A percentile compares a stretch with the other conserved stretches of the same genome.
These are phyloP conservation scores for Nyctalus aviator DNA, from an alignment of 2,797 vertebrate genomes.

Conservation along the genomic window DNA sequence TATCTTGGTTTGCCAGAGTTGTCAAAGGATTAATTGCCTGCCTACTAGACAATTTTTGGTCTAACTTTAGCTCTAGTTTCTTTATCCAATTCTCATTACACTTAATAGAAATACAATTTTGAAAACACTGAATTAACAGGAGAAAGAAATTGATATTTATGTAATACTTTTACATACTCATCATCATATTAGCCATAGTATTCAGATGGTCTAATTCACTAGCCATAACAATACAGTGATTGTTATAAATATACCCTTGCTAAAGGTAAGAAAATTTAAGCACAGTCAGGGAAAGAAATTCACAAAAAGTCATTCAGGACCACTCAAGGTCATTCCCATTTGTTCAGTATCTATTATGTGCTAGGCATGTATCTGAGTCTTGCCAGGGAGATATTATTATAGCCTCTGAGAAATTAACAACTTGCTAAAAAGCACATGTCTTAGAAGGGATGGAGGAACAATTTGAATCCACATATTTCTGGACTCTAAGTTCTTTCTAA, in stretches of 20 bases:
- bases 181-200: neutral
- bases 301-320: neutral
- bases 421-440: neutral
- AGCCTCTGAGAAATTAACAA: slow-evolving; percentile 11
- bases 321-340: neutral
- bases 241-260: neutral
- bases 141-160: neutral
- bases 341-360: neutral
- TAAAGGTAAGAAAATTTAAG: neutral
- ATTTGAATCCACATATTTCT: slow-evolving; percentile 5
- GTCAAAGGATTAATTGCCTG: neutral
- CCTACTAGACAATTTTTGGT: neutral
- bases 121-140: neutral
- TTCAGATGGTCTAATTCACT: neutral
- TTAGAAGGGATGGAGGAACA: neutral
- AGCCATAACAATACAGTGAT: neutral
- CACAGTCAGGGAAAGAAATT: neutral
- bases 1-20: neutral
- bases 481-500: neutral
- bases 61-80: neutral
- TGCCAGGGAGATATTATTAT: neutral
- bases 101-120: neutral
- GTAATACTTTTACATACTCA: neutral
- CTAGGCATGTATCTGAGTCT: neutral
- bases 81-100: slow-evolving; percentile 10